Percentiles rank a stretch among this genome's conserved stretches.
Conservation (phyloP, 1,140 invertebrate species). For the Rhyzopertha dominica region DNA sequence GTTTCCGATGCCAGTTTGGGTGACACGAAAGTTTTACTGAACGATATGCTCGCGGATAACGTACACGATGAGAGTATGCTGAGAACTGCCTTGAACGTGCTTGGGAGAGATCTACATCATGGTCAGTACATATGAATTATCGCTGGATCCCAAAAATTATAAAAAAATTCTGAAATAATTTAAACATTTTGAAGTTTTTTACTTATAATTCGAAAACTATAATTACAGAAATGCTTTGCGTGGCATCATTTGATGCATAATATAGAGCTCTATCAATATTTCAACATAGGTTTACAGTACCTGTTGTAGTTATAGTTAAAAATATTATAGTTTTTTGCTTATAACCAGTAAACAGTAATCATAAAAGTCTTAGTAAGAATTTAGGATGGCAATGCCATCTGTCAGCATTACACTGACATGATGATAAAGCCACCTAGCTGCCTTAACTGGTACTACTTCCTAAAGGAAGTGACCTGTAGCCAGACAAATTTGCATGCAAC, state of each 20-base stretch:
- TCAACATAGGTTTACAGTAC: constrained; percentile 4
- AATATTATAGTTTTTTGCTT: too few species aligned
- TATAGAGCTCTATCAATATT: constrained; percentile 3
- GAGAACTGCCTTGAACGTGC: constrained; percentile 36
- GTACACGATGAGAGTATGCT: constrained; percentile 46
- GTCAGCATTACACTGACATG: too few species aligned
- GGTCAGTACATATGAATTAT: constrained; percentile 26
- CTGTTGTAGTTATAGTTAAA: background rate
- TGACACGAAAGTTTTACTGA: constrained; percentile 48
- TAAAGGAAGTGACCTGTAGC: too few species aligned
- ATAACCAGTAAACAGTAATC: too few species aligned
- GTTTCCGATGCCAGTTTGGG: constrained; percentile 49
- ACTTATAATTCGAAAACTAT: background rate
- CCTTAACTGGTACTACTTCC: too few species aligned
- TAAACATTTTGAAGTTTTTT: background rate
- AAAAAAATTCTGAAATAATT: background rate
- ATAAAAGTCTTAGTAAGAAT: too few species aligned
- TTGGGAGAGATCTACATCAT: constrained; percentile 45
- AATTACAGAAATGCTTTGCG: background rate
- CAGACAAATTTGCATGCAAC: too few species aligned
- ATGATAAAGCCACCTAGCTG: too few species aligned
- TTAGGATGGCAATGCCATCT: too few species aligned
- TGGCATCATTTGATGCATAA: constrained; percentile 3
- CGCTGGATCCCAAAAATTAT: background rate
- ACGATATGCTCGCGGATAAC: constrained; percentile 50